Evolutionary conservation across 1,140 invertebrate species (phyloP), one percentile per base, ranked within the genome.

Genomic region (Hylaeus anthracinus): DNA sequence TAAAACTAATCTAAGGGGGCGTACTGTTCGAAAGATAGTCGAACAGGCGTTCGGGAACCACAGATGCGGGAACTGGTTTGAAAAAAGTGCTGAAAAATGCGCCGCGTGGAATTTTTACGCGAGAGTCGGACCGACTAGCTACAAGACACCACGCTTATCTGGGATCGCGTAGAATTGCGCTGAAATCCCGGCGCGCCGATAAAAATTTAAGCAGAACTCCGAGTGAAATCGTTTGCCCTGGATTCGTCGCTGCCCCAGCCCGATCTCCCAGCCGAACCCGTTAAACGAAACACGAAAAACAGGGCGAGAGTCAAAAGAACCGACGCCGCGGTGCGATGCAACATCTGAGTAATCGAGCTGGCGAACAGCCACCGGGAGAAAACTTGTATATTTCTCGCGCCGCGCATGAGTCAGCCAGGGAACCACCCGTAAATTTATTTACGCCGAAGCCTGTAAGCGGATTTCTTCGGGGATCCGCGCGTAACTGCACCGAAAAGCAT

Each of bases 261-360:
- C 15, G 67, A 56, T 56, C 51, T 8, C 26, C 1, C 2, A 12
- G 9, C 39, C 48, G 60, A 43, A 55, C 37, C 41, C 70, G 71
- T 74, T 66, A 45, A 79, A 64, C 53, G 48, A 60, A 64, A 60
- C 41, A 39, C 51, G 53, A 55, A 53, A 58, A 64, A 66, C 58
- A 58, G 65, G 4, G 41, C 8, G 26, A 8, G 64, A 51, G 64
- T 41, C 73, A 76, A 76, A 72, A 78, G 74, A 60, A 39, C 45
- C 61, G 61, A 48, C 53, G 39, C 51, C 74, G 65, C 26, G 63
- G 3, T 39, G n/a, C 58, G 61, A 78, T 37, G 71, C 69, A 77
- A 65, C 72, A 45, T 86, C 81, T 73, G 84, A 79, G 67, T 79
- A 80, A 80, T 60, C 77, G 65, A 51, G 55, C 61, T 77, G 81